Base-by-base conservation (phyloP, 2,113 vertebrate species). In the Sialia sialis region DNA sequence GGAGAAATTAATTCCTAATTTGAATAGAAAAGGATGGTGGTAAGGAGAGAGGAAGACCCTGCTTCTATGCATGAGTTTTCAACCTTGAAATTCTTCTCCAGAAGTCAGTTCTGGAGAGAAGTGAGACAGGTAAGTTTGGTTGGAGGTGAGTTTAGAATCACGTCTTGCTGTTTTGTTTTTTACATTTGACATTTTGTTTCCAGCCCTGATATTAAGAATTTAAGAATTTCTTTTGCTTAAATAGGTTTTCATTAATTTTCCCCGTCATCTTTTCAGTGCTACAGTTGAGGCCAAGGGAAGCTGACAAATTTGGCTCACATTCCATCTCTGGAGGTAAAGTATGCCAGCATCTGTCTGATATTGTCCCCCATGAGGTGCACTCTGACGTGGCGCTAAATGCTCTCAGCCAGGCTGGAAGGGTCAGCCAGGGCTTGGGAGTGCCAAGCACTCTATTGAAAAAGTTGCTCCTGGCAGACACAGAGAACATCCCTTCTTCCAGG, bases 381-480 rank as follows among this genome's bases (percentile, higher is more conserved):
- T n/a, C 81, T 82, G 74, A 93, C 67, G 19, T 1, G 3, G 48
- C 44, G 46, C 44, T 96, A 58, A 96, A 91, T 80, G 62, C 66
- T 87, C 67, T 85, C 58, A 82, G 92, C 48, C 44, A 44, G 36
- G n/a, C 58, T 96, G 74, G 52, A 87, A 73, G 67, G 84, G 84
- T 95, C 92, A 93, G 82, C 36, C 2, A 7, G 84, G 62, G 87
- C 94, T 92, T 95, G 95, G 82, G 92, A 96, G 44, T 85, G 54
- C 87, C 34, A 72, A 87, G 39, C 25, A 16, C 58, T 93, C 58
- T 32, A 95, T 74, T 93, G 85, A 93, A 60, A 79, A 73, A 83
- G 62, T 54, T 83, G 49, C 83, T 95, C 70, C 85, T 96, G 96
- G 90, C 92, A 96, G 78, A 41, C 84, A 82, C 52, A 93, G 75